Evolutionary conservation across 1,140 invertebrate genomes (phyloP).

Genomic region (Aphelenchoides avenae): DNA sequence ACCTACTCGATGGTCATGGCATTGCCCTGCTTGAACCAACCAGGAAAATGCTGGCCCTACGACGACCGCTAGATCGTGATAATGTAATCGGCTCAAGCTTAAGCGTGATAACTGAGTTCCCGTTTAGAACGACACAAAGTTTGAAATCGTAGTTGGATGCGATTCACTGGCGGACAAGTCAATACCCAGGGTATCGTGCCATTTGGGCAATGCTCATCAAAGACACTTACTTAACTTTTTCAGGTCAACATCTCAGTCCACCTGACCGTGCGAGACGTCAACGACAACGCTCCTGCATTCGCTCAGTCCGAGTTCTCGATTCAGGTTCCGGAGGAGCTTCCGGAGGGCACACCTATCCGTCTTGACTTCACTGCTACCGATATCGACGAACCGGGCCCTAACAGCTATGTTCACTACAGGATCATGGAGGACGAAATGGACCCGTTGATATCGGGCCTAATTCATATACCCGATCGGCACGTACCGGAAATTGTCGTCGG

Average conservation of each 20-base stretch:
- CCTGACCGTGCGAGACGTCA: slow-evolving; percentile 84
- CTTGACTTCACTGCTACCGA: slow-evolving; percentile 82
- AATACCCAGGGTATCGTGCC: slow-evolving; percentile 1
- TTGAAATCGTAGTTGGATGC: slow-evolving; percentile 47
- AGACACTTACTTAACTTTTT: neutral
- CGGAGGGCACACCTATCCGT: slow-evolving; percentile 71
- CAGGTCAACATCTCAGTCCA: slow-evolving; percentile 46
- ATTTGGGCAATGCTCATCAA: neutral
- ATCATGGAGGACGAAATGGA: slow-evolving; percentile 30
- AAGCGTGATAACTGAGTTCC: slow-evolving; percentile 6
- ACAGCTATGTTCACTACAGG: slow-evolving; percentile 81
- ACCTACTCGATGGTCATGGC: slow-evolving; percentile 18
- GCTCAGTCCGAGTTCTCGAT: slow-evolving; percentile 80
- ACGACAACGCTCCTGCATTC: slow-evolving; percentile 87
- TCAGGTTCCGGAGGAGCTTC: slow-evolving; percentile 79
- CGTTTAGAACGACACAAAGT: slow-evolving; percentile 31
- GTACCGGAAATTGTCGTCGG: slow-evolving; percentile 33
- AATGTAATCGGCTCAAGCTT: too few species aligned
- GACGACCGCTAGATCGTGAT: slow-evolving; percentile 39
- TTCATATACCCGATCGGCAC: slow-evolving; percentile 42
- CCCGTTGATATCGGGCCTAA: slow-evolving; percentile 27
- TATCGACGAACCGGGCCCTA: slow-evolving; percentile 83
- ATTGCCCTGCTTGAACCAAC: slow-evolving; percentile 31
- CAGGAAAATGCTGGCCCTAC: slow-evolving; percentile 32
- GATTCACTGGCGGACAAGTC: slow-evolving; percentile 18